These are phyloP conservation scores for Tenebrio molitor DNA, from an alignment of 1,140 invertebrate genomes.

Conservation along the genomic window DNA sequence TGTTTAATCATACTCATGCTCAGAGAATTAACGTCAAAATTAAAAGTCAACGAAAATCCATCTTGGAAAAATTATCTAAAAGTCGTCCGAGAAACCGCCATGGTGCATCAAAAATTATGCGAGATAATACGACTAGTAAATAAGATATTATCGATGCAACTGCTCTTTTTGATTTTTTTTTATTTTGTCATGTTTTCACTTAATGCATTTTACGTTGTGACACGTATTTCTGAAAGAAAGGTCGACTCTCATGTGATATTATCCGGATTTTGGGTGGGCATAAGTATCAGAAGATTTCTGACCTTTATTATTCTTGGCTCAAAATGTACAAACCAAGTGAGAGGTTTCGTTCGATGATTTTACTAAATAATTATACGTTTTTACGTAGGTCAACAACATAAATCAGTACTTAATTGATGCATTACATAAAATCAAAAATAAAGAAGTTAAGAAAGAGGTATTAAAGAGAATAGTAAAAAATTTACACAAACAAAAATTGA, in stretches of 20 bases:
- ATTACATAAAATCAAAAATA: neutral
- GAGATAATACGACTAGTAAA: neutral
- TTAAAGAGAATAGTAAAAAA: neutral
- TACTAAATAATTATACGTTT: neutral
- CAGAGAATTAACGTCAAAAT: no score
- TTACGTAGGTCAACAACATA: neutral
- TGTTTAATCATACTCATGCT: no score
- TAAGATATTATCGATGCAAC: neutral
- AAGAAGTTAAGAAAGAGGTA: neutral
- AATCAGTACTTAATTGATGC: neutral
- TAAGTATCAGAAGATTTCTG: neutral
- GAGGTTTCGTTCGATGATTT: no score
- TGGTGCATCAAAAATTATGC: neutral
- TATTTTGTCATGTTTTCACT: conserved; percentile 2
- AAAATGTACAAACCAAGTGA: neutral
- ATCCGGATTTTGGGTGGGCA: neutral
- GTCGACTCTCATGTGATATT: neutral
- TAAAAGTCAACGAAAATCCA: no score
- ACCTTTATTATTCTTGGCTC: neutral
- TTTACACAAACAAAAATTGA: no score
- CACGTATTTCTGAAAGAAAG: neutral
- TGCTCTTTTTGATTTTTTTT: neutral
- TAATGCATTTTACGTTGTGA: neutral
- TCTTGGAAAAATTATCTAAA: neutral
- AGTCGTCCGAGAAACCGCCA: neutral